Percentiles rank a stretch among this genome's conserved stretches.
phyloP scores from a whole-genome alignment of 2,888 invertebrate genomes.

The Drosophila koepferae region DNA sequence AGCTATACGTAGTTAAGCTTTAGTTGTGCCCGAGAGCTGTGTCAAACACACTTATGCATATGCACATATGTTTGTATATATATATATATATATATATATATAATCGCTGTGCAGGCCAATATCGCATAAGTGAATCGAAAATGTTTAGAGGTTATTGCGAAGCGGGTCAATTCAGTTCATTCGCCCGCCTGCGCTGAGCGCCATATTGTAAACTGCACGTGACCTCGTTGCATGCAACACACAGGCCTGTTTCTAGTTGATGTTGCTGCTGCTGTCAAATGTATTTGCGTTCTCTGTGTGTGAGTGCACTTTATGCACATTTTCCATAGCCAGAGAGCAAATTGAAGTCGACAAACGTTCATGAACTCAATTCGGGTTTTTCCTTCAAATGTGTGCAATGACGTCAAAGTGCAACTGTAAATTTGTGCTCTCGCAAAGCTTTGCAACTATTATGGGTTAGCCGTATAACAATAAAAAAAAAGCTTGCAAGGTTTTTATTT shows the following conservation, averaged over 20 bases:
- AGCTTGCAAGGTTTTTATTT: conserved; percentile 7
- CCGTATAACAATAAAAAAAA: neutral
- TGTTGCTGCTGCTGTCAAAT: conserved; percentile 45
- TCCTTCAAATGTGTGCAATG: conserved; percentile 69
- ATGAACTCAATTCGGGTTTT: conserved; percentile 82
- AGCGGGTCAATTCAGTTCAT: conserved; percentile 85
- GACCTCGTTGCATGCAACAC: conserved; percentile 73
- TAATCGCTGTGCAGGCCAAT: conserved; percentile 15
- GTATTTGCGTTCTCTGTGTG: conserved; percentile 45
- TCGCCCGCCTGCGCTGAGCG: conserved; percentile 76
- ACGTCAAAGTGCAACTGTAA: conserved; percentile 78
- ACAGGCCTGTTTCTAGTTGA: conserved; percentile 50
- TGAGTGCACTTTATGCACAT: conserved; percentile 57
- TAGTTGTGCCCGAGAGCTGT: neutral
- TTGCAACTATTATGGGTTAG: conserved; percentile 14
- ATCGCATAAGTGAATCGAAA: conserved; percentile 36
- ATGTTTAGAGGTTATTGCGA: conserved; percentile 83
- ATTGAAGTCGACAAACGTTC: conserved; percentile 83
- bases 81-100: neutral
- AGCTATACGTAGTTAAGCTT: neutral
- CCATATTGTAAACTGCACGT: conserved; percentile 77
- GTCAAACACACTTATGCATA: neutral
- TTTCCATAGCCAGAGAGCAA: conserved; percentile 60
- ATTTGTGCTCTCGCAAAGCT: conserved; percentile 44
- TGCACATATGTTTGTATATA: neutral